Evolutionary conservation across 2,888 invertebrate genomes (phyloP).

Genomic region (Camptogramma bilineatum): DNA sequence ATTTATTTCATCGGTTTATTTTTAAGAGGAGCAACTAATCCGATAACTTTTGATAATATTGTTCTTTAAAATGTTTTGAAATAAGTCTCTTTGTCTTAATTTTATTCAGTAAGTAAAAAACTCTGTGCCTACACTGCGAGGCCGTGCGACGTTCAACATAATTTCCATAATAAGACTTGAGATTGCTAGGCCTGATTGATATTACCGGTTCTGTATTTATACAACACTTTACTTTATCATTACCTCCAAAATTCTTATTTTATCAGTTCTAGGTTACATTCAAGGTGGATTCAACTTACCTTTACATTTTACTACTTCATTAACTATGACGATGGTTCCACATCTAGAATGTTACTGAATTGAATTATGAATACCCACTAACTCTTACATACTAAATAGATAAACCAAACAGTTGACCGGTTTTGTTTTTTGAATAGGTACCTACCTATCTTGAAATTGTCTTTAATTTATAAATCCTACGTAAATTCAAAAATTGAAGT

Average conservation of each 20-base stretch:
- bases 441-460: too few species aligned
- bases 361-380: neutral
- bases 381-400: neutral
- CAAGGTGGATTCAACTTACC: constrained; percentile 12
- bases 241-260: constrained; percentile 27
- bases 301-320: constrained; percentile 4
- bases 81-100: too few species aligned
- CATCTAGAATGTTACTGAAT: neutral
- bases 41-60: too few species aligned
- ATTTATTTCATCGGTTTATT: too few species aligned
- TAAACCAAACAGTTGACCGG: neutral
- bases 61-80: too few species aligned
- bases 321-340: neutral
- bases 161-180: constrained; percentile 10
- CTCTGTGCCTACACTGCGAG: neutral
- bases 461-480: too few species aligned
- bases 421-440: too few species aligned
- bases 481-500: too few species aligned
- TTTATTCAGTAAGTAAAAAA: neutral
- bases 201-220: constrained; percentile 26
- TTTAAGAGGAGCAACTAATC: too few species aligned
- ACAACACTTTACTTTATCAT: constrained; percentile 20
- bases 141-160: neutral
- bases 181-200: constrained; percentile 14
- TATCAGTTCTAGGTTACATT: constrained; percentile 22